A percentile compares a stretch with the other conserved stretches of the same genome.
phyloP scores from a whole-genome alignment of 2,888 invertebrate genomes.

The Trachelus stipa region DNA sequence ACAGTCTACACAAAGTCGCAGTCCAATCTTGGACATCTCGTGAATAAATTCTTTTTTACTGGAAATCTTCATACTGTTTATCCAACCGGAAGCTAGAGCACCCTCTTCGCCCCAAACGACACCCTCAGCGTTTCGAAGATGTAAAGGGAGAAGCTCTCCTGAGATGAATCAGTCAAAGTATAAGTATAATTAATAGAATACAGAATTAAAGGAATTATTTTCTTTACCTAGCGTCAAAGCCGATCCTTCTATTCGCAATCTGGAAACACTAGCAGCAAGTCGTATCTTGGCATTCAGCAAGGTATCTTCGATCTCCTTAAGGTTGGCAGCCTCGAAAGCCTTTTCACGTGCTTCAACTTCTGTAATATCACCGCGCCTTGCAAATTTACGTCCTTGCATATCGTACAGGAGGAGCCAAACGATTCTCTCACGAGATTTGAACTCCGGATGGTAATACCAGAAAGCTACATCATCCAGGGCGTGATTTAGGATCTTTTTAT shows the following conservation, averaged over 20 bases:
- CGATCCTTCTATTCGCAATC: slow-evolving; percentile 79
- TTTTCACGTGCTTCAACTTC: slow-evolving; percentile 38
- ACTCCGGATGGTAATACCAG: slow-evolving; percentile 69
- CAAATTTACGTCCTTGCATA: slow-evolving; percentile 74
- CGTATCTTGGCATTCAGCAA: slow-evolving; percentile 76
- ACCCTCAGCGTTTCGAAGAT: slow-evolving; percentile 76
- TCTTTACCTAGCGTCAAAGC: slow-evolving; percentile 72
- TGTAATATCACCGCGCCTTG: slow-evolving; percentile 38
- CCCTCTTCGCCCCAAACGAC: slow-evolving; percentile 70
- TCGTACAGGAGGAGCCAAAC: slow-evolving; percentile 80
- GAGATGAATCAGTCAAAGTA: slow-evolving; percentile 44
- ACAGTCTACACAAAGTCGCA: slow-evolving; percentile 67
- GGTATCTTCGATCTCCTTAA: slow-evolving; percentile 72
- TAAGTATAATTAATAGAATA: neutral
- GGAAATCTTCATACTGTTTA: slow-evolving; percentile 78
- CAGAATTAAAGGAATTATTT: neutral
- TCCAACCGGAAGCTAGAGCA: slow-evolving; percentile 80
- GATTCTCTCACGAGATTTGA: slow-evolving; percentile 60
- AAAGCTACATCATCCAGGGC: slow-evolving; percentile 75
- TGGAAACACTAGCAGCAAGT: slow-evolving; percentile 81
- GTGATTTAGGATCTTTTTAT: slow-evolving; percentile 76
- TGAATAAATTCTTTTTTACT: slow-evolving; percentile 68
- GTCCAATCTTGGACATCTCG: slow-evolving; percentile 66
- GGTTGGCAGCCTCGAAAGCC: slow-evolving; percentile 45
- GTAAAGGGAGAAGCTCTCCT: slow-evolving; percentile 77